Base-by-base conservation (phyloP, 2,113 vertebrate species). In the Nibea albiflora region DNA sequence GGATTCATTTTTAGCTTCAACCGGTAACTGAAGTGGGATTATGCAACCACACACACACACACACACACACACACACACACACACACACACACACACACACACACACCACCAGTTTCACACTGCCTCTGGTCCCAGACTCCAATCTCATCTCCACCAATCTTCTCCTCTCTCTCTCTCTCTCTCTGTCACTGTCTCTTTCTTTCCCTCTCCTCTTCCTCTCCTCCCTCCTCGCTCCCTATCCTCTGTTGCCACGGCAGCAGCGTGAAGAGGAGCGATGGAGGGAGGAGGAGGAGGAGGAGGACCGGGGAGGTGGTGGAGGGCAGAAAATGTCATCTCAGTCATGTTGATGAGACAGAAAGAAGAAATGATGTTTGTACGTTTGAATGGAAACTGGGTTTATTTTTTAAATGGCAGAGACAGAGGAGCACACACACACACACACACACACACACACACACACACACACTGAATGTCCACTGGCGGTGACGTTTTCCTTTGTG, bases 221-320 rank as follows among this genome's bases (percentile, higher is more conserved):
- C 35, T 44, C 17, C 17, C 22, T 1, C 62, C 44, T 62, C 47
- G 0, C 67, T 80, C 84, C 50, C 74, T 7, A 11, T 80, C 80
- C 87, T 85, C 89, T 91, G 92, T 93, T 93, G 90, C 91, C 90
- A 93, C 87, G 87, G 89, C 86, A 93, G 92, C 91, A 92, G 91
- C 75, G 78, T 71, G 54, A 75, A 80, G 79, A 81, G 83, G 74
- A 83, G 24, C 16, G 19, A 68, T 5, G 53, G 64, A 68, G 47
- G 49, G 44, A 49, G 70, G 83, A 47, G 58, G 39, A 17, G 73
- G 52, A 31, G 64, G 56, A 8, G 61, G 72, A 76, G 76, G 56
- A 68, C 28, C 3, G 24, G 31, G 31, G 31, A 65, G 79, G 67
- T 69, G 60, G 76, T 12, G 67, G 67, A 81, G 73, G 80, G 74